phyloP scores from a whole-genome alignment of 2,888 invertebrate genomes.

The Drosophila paracracens region DNA sequence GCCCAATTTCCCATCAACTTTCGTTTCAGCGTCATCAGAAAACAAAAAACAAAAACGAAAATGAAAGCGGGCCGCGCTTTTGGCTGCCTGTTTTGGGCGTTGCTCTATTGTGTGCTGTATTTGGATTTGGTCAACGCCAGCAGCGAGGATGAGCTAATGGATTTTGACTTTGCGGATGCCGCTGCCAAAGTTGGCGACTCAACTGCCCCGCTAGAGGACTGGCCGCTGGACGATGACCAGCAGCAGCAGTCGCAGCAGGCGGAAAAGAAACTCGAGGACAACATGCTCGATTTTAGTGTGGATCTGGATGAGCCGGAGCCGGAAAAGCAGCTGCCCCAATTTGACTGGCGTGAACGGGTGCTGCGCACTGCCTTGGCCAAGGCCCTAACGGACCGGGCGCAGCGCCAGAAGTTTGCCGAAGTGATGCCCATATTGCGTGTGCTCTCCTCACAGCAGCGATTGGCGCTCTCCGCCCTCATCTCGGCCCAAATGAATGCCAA shows the following conservation, averaged over 20 bases:
- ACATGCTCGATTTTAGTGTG: slow-evolving; percentile 71
- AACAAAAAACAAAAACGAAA: slow-evolving; percentile 36
- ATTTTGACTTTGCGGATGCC: slow-evolving; percentile 77
- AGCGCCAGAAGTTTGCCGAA: slow-evolving; percentile 87
- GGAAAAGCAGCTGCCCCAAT: slow-evolving; percentile 67
- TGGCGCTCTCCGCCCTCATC: slow-evolving; percentile 88
- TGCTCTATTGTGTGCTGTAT: slow-evolving; percentile 71
- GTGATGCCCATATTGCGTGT: slow-evolving; percentile 88
- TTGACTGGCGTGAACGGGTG: slow-evolving; percentile 85
- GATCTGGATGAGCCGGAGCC: slow-evolving; percentile 68
- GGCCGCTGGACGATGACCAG: slow-evolving; percentile 73
- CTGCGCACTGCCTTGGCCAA: slow-evolving; percentile 86
- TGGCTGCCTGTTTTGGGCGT: slow-evolving; percentile 69
- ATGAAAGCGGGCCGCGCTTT: slow-evolving; percentile 70
- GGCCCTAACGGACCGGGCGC: slow-evolving; percentile 87
- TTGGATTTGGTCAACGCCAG: slow-evolving; percentile 61
- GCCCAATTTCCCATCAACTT: slow-evolving; percentile 63
- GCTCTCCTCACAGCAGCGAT: slow-evolving; percentile 88
- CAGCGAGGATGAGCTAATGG: slow-evolving; percentile 72
- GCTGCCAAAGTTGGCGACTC: slow-evolving; percentile 82
- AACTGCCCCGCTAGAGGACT: slow-evolving; percentile 60
- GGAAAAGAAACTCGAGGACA: slow-evolving; percentile 58
- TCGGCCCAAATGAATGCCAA: slow-evolving; percentile 87
- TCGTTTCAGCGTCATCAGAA: slow-evolving; percentile 56
- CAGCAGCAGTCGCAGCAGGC: slow-evolving; percentile 54